These are phyloP conservation scores for Drymodes brunneopygia DNA, from an alignment of 2,113 vertebrate genomes.

Conservation along the genomic window DNA sequence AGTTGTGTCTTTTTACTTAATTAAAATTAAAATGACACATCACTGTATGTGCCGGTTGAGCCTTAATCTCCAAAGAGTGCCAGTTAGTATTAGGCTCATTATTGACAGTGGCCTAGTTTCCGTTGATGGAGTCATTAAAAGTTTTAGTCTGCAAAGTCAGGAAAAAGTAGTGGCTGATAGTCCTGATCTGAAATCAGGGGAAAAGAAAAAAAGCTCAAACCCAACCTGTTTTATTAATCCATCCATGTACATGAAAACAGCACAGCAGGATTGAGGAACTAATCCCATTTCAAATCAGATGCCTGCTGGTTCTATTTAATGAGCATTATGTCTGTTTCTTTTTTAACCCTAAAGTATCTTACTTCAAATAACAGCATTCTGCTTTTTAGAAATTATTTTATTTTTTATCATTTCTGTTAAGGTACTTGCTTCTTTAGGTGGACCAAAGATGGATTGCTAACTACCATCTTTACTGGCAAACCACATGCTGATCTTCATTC, in stretches of 20 bases:
- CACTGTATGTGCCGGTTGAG: background rate
- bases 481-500: background rate
- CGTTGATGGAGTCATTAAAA: slow-evolving; percentile 41
- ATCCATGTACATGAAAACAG: slow-evolving; percentile 16
- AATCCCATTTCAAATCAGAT: slow-evolving; percentile 61
- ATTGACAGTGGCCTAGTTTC: slow-evolving; percentile 43
- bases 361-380: background rate
- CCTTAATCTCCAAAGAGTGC: slow-evolving; percentile 30
- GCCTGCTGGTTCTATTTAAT: slow-evolving; percentile 43
- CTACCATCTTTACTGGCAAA: background rate
- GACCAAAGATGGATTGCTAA: background rate
- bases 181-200: background rate
- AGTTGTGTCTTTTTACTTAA: slow-evolving; percentile 14
- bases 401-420: background rate
- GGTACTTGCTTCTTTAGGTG: background rate
- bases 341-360: slow-evolving; percentile 23
- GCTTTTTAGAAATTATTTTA: background rate
- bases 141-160: slow-evolving; percentile 31
- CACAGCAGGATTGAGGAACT: slow-evolving; percentile 35
- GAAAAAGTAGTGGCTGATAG: slow-evolving; percentile 14
- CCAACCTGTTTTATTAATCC: slow-evolving; percentile 46
- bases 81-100: slow-evolving; percentile 25
- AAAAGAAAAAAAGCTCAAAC: background rate
- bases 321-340: slow-evolving; percentile 6
- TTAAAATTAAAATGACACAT: slow-evolving; percentile 36